Percentiles rank a stretch among this genome's conserved stretches.
Conservation (phyloP, 2,113 vertebrate species). For the Halichoeres trimaculatus region DNA sequence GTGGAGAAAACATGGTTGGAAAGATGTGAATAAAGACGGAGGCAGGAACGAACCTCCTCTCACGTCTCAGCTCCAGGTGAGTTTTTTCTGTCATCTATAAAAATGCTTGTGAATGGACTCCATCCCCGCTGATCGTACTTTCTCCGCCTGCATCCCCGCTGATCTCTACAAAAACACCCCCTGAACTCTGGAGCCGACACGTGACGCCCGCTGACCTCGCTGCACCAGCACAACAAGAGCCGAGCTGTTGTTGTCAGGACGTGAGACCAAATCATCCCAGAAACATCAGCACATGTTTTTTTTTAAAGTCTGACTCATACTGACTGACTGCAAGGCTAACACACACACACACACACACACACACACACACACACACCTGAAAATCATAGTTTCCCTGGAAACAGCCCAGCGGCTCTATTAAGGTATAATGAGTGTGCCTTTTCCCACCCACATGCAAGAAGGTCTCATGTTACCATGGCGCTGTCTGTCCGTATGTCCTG, state of each 20-base stretch:
- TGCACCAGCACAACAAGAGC: conserved; percentile 1
- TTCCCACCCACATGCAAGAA: conserved; percentile 66
- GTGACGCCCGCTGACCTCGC: conserved; percentile 18
- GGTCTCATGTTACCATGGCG: conserved; percentile 77
- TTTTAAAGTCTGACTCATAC: conserved; percentile 23
- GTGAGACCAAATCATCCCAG: conserved; percentile 31
- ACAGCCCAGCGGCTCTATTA: conserved; percentile 72
- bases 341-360: conserved; percentile 49
- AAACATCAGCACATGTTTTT: conserved; percentile 49
- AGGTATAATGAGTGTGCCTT: conserved; percentile 67
- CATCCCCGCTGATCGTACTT: not conserved
- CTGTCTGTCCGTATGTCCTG: conserved; percentile 43
- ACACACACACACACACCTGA: conserved; percentile 59
- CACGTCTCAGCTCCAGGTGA: not conserved
- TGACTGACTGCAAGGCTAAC: not conserved
- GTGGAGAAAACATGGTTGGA: too few relatives aligned
- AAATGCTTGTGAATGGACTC: not conserved
- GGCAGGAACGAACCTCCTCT: too few relatives aligned
- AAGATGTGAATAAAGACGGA: too few relatives aligned
- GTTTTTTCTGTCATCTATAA: not conserved
- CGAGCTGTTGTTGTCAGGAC: conserved; percentile 12
- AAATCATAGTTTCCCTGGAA: conserved; percentile 79
- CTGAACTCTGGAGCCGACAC: not conserved
- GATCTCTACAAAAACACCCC: not conserved
- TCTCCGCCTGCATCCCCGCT: not conserved